These are phyloP conservation scores for Clarias batrachus DNA, from an alignment of 2,113 vertebrate genomes.

Conservation along the genomic window DNA sequence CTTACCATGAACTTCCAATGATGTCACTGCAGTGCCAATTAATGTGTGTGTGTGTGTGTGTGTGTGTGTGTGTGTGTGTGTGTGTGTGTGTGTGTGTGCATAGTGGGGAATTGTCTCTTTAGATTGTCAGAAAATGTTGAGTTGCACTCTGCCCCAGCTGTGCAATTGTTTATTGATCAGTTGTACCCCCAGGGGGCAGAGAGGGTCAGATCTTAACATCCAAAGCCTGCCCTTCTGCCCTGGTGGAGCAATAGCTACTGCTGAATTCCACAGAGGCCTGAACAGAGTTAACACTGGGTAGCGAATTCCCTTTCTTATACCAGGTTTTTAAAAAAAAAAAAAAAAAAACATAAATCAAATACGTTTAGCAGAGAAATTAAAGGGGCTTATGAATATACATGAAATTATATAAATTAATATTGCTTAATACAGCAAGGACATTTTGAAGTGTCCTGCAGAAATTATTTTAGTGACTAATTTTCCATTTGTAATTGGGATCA, in stretches of 20 bases:
- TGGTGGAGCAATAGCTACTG: constrained; percentile 20
- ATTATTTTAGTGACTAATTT: neutral
- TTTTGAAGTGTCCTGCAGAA: neutral
- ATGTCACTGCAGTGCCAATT: neutral
- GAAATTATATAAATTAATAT: neutral
- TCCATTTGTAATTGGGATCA: neutral
- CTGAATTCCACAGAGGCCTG: constrained; percentile 27
- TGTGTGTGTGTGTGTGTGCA: constrained; percentile 23
- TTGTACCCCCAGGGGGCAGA: constrained; percentile 41
- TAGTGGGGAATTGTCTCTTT: constrained; percentile 40
- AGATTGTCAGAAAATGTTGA: constrained; percentile 66
- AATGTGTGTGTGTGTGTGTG: neutral
- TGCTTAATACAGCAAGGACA: neutral
- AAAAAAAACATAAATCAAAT: too few species aligned
- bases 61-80: constrained; percentile 9
- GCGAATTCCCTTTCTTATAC: neutral
- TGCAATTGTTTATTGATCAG: constrained; percentile 69
- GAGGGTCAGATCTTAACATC: constrained; percentile 54
- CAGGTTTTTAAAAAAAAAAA: too few species aligned
- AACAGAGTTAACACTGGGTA: constrained; percentile 1
- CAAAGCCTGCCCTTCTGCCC: constrained; percentile 53
- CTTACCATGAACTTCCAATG: neutral
- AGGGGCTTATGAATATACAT: neutral
- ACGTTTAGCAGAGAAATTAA: neutral
- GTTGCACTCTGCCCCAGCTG: constrained; percentile 66